Evolutionary conservation across 1,140 invertebrate species (phyloP).

Genomic region (Drosophila paulistorum): DNA sequence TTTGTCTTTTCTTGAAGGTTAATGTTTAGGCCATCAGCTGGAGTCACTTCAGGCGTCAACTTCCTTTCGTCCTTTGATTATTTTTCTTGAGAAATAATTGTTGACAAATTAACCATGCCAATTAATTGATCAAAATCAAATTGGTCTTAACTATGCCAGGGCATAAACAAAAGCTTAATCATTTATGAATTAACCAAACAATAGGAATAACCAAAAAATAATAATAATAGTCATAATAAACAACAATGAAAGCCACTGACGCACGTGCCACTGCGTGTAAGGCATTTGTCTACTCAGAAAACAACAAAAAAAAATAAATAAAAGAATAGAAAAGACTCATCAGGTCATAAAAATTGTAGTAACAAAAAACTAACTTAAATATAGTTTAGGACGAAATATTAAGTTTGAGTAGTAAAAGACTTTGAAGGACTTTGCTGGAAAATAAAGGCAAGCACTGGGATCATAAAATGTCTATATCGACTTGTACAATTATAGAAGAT

Average conservation of each 20-base stretch:
- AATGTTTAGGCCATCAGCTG: slow-evolving; percentile 12
- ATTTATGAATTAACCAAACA: background rate
- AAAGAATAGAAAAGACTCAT: background rate
- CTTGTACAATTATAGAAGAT: too few species aligned
- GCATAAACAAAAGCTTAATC: slow-evolving; percentile 5
- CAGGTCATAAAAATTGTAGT: slow-evolving; percentile 41
- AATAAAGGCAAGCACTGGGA: background rate
- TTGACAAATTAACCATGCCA: slow-evolving; percentile 49
- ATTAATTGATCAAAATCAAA: slow-evolving; percentile 42
- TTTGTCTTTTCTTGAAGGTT: slow-evolving; percentile 6
- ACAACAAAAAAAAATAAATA: background rate
- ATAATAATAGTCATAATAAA: background rate
- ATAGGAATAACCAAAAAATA: background rate
- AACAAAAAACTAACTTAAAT: slow-evolving; percentile 26
- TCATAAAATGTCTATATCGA: too few species aligned
- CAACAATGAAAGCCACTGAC: slow-evolving; percentile 29
- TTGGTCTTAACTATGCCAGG: background rate
- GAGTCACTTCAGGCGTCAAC: too few species aligned
- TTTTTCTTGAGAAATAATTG: background rate
- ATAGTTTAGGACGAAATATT: slow-evolving; percentile 1
- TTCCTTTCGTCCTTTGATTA: background rate
- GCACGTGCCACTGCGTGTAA: slow-evolving; percentile 55
- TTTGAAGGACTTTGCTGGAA: background rate
- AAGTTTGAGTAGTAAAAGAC: background rate
- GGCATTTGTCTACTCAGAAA: slow-evolving; percentile 14